phyloP scores from a whole-genome alignment of 2,113 vertebrate genomes.

The Orthochromis indermauri region DNA sequence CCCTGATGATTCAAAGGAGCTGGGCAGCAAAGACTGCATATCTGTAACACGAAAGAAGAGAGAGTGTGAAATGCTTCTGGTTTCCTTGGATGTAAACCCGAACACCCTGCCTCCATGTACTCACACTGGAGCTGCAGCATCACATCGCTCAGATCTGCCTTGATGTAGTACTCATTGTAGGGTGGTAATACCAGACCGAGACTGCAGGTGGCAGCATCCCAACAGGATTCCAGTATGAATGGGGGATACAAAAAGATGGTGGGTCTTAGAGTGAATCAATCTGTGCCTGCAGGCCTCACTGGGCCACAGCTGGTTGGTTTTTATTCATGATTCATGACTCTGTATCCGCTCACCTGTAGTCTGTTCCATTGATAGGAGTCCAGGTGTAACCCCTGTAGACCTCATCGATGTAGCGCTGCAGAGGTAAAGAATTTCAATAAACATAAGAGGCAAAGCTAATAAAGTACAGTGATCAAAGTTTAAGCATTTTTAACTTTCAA shows the following conservation, averaged over 20 bases:
- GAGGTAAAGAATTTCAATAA: background rate
- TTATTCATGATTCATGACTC: background rate
- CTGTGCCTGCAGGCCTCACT: background rate
- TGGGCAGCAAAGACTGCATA: constrained; percentile 95
- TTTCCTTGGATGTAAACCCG: background rate
- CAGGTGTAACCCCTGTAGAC: constrained; percentile 87
- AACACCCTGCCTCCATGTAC: constrained; percentile 56
- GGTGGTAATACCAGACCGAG: constrained; percentile 88
- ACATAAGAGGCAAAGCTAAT: background rate
- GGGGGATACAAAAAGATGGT: background rate
- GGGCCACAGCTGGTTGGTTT: background rate
- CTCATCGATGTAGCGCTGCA: constrained; percentile 91
- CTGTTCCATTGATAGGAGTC: constrained; percentile 92
- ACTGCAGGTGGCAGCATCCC: constrained; percentile 64
- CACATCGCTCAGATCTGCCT: constrained; percentile 95
- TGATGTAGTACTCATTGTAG: constrained; percentile 93
- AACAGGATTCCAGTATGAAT: background rate
- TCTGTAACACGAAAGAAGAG: constrained; percentile 81
- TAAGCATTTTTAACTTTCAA: background rate
- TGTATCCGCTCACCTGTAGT: constrained; percentile 86
- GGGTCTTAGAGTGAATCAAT: background rate
- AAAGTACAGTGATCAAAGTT: background rate
- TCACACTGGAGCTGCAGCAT: constrained; percentile 98
- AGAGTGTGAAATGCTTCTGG: constrained; percentile 51
- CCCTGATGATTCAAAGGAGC: constrained; percentile 93